Conservation (phyloP, 1,140 invertebrate species). For the Drosophila kurseongensis region DNA sequence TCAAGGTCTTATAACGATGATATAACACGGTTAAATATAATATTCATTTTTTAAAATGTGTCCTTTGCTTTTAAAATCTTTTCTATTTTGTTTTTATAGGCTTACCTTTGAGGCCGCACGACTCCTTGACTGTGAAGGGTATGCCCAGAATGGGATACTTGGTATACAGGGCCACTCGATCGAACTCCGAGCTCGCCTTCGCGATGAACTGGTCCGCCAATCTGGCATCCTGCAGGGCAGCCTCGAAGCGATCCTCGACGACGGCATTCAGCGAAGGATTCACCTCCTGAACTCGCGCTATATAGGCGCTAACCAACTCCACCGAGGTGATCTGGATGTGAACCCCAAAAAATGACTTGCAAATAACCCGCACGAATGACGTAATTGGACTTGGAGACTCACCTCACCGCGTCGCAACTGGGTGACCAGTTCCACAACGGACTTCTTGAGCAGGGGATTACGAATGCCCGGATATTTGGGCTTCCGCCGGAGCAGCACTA, state of each 20-base stretch:
- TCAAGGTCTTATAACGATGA: no score
- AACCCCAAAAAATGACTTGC: conserved; percentile 21
- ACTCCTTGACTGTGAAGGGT: conserved; percentile 92
- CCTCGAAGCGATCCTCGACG: conserved; percentile 89
- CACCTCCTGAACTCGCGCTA: conserved; percentile 89
- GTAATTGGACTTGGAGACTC: conserved; percentile 25
- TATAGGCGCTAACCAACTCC: conserved; percentile 88
- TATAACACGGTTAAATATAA: no score
- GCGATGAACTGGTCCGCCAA: conserved; percentile 85
- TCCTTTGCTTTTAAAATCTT: no score
- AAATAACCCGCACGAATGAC: conserved; percentile 8
- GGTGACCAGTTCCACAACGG: conserved; percentile 56
- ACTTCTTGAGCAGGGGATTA: conserved; percentile 55
- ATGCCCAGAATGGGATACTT: conserved; percentile 90
- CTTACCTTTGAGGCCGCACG: conserved; percentile 87
- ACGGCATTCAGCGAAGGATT: conserved; percentile 91
- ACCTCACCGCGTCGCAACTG: conserved; percentile 68
- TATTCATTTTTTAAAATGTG: no score
- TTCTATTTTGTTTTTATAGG: no score
- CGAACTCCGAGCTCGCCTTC: conserved; percentile 81
- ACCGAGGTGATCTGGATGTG: conserved; percentile 86
- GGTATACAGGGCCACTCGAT: conserved; percentile 85
- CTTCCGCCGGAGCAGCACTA: conserved; percentile 15
- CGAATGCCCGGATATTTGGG: conserved; percentile 60
- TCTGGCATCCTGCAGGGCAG: conserved; percentile 89